Conservation (phyloP, 2,888 invertebrate genomes). For the Eupithecia centaureata region DNA sequence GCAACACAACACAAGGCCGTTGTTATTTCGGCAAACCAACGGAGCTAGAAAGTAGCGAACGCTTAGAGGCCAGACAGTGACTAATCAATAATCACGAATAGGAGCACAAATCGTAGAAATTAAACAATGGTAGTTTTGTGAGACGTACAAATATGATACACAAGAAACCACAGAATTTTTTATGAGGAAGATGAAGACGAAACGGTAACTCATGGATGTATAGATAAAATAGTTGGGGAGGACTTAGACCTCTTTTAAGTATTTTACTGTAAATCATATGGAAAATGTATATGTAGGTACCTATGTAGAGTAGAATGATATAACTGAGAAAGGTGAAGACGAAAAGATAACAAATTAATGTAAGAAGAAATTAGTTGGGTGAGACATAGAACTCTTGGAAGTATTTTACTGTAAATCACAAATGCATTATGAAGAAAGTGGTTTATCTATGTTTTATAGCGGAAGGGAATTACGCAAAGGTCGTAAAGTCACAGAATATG, state of each 20-base stretch:
- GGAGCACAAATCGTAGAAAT: slow-evolving; percentile 6
- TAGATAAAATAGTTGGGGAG: slow-evolving; percentile 4
- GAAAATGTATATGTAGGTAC: too few species aligned
- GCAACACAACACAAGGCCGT: slow-evolving; percentile 37
- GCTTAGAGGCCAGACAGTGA: slow-evolving; percentile 15
- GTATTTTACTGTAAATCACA: slow-evolving; percentile 14
- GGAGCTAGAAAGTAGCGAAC: slow-evolving; percentile 15
- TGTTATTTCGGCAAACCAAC: slow-evolving; percentile 39
- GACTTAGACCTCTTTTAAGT: neutral
- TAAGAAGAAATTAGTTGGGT: slow-evolving; percentile 2
- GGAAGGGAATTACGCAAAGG: slow-evolving; percentile 21
- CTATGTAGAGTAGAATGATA: neutral
- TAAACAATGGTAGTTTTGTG: neutral
- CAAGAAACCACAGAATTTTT: neutral
- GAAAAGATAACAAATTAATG: slow-evolving; percentile 6
- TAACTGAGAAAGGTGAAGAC: neutral
- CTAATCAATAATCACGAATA: neutral
- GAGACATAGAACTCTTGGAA: slow-evolving; percentile 1
- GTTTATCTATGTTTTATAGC: slow-evolving; percentile 21
- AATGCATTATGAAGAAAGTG: slow-evolving; percentile 20
- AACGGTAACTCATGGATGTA: slow-evolving; percentile 5
- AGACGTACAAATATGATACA: neutral
- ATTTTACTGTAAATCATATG: slow-evolving; percentile 16
- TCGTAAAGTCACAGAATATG: slow-evolving; percentile 8
- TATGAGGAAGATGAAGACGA: neutral